Conservation (phyloP, 2,797 vertebrate species). For the Triplophysa yarkandensis region DNA sequence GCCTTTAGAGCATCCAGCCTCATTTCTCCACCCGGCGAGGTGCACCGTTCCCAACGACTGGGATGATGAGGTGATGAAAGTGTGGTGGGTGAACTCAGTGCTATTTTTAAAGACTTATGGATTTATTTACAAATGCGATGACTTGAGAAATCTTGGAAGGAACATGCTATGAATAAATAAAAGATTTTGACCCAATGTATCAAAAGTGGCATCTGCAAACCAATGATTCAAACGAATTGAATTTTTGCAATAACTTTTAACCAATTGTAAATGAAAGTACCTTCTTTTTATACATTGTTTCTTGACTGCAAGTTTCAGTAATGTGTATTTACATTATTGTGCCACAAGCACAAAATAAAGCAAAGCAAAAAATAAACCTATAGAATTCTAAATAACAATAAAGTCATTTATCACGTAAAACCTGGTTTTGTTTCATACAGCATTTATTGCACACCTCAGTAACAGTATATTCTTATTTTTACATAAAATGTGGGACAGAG, state of each 20-base stretch:
- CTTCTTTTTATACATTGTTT: conserved; percentile 1
- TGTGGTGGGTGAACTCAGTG: not conserved
- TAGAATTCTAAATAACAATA: too few species aligned
- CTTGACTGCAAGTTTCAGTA: not conserved
- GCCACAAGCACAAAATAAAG: not conserved
- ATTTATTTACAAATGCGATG: not conserved
- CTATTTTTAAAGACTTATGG: not conserved
- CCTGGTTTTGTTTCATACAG: conserved; percentile 1
- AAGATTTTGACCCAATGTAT: not conserved
- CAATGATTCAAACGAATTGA: not conserved
- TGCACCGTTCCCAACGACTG: conserved; percentile 7
- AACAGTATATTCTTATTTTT: not conserved
- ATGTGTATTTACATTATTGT: not conserved
- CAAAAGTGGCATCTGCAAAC: not conserved
- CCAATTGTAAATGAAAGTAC: not conserved
- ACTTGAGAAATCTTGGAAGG: not conserved
- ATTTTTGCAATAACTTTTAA: not conserved
- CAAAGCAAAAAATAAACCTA: not conserved
- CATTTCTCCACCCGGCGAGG: conserved; percentile 45
- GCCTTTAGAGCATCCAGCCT: conserved; percentile 56
- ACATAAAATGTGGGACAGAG: not conserved
- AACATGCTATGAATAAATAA: not conserved
- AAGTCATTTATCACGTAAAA: too few species aligned
- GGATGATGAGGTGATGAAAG: conserved; percentile 17
- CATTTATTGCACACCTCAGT: conserved; percentile 1